phyloP scores from a whole-genome alignment of 2,797 vertebrate genomes.

The Allobates femoralis region DNA sequence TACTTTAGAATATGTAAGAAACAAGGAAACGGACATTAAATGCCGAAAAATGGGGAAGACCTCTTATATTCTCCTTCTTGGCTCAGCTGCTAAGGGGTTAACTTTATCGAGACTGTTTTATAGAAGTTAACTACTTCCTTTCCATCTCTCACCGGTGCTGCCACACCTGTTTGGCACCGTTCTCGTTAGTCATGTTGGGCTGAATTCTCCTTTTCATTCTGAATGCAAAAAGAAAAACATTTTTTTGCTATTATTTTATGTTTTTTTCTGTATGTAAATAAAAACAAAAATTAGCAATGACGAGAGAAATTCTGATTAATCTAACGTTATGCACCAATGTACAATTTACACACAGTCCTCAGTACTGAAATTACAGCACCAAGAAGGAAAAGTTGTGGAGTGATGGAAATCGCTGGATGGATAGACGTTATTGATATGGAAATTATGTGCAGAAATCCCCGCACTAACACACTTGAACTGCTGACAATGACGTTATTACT shows the following conservation, averaged over 20 bases:
- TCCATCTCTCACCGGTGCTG: background rate
- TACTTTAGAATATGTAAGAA: background rate
- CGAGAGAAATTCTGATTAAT: background rate
- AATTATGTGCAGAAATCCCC: too few relatives aligned
- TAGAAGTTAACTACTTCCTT: background rate
- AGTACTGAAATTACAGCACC: too few relatives aligned
- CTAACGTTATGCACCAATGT: background rate
- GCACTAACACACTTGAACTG: too few relatives aligned
- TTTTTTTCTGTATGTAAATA: slow-evolving; percentile 36
- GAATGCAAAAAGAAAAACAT: background rate
- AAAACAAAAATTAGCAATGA: slow-evolving; percentile 1
- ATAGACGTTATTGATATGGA: too few relatives aligned
- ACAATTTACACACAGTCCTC: too few relatives aligned
- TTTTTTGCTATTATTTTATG: background rate
- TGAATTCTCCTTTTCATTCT: background rate
- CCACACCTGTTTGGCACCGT: background rate
- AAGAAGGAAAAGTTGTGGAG: too few relatives aligned
- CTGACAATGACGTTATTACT: too few relatives aligned
- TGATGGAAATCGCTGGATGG: too few relatives aligned
- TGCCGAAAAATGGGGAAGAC: background rate
- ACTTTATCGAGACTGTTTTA: background rate
- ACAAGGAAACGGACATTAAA: background rate
- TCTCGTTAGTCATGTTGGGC: slow-evolving; percentile 2
- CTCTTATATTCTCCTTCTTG: background rate
- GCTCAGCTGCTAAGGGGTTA: background rate